phyloP scores from a whole-genome alignment of 1,140 invertebrate species.

The Eriocheir sinensis region DNA sequence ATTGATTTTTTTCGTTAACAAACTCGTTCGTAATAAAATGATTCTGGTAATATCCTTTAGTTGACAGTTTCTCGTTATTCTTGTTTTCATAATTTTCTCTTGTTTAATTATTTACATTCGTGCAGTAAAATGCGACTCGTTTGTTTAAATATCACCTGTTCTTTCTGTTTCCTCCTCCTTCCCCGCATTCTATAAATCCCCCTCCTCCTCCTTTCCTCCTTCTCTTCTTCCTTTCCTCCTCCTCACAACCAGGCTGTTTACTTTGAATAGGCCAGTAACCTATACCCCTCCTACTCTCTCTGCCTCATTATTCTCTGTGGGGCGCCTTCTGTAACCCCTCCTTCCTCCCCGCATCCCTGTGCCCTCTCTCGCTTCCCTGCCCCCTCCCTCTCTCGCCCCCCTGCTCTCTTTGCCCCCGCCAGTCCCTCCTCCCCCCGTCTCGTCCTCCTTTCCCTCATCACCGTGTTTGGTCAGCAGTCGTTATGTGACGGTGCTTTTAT shows the following conservation, averaged over 20 bases:
- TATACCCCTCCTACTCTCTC: not conserved
- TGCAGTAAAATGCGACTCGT: no score
- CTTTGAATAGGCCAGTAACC: not conserved
- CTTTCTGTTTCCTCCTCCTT: not conserved
- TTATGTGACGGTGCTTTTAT: conserved; percentile 5
- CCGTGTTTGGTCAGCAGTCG: conserved; percentile 19
- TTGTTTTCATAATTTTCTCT: no score
- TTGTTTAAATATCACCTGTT: no score
- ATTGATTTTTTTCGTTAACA: no score
- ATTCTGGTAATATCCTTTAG: no score
- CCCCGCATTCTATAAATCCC: not conserved
- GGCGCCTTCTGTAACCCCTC: not conserved
- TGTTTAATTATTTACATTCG: no score
- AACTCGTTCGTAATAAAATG: no score
- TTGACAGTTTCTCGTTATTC: no score
- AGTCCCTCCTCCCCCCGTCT: not conserved
- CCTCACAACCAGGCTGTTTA: not conserved
- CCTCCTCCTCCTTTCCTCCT: no score
- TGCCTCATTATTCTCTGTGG: not conserved
- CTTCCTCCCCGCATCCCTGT: not conserved
- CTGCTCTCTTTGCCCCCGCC: not conserved
- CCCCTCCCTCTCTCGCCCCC: not conserved
- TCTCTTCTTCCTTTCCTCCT: not conserved
- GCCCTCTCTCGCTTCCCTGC: no score
- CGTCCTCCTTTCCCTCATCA: not conserved